A percentile compares a stretch with the other conserved stretches of the same genome.
These are phyloP conservation scores for Eretmochelys imbricata DNA, from an alignment of 2,113 vertebrate species.

Conservation along the genomic window DNA sequence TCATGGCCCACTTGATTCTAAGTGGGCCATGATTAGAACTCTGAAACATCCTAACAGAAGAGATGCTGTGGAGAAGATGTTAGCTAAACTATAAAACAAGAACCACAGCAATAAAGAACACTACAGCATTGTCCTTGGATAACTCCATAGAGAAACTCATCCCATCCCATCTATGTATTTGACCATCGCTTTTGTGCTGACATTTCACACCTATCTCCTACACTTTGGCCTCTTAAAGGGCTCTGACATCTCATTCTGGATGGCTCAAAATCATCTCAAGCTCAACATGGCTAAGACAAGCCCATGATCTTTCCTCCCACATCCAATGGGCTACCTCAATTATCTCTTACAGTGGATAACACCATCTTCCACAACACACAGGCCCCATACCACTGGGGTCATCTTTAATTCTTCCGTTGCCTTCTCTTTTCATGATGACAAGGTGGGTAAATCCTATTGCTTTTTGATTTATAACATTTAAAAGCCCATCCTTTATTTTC, in stretches of 20 bases:
- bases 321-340: too few species aligned
- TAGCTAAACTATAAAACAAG: too few species aligned
- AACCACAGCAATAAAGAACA: background rate
- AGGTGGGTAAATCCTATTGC: too few species aligned
- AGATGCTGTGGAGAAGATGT: too few species aligned
- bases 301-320: too few species aligned
- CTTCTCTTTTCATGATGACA: background rate
- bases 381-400: too few species aligned
- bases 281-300: background rate
- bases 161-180: background rate
- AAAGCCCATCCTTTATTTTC: too few species aligned
- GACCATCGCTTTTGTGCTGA: background rate
- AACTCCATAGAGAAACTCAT: background rate
- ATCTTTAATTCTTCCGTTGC: background rate
- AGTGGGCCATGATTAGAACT: too few species aligned
- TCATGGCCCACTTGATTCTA: background rate
- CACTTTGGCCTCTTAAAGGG: background rate
- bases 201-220: background rate
- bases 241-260: background rate
- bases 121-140: background rate
- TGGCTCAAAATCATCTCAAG: background rate
- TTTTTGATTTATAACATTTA: too few species aligned
- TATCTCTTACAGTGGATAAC: too few species aligned
- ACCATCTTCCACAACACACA: too few species aligned
- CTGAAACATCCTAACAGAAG: too few species aligned